Percentiles rank a stretch among this genome's conserved stretches.
Conservation (phyloP, 2,888 invertebrate species). For the Corythucha ciliata region DNA sequence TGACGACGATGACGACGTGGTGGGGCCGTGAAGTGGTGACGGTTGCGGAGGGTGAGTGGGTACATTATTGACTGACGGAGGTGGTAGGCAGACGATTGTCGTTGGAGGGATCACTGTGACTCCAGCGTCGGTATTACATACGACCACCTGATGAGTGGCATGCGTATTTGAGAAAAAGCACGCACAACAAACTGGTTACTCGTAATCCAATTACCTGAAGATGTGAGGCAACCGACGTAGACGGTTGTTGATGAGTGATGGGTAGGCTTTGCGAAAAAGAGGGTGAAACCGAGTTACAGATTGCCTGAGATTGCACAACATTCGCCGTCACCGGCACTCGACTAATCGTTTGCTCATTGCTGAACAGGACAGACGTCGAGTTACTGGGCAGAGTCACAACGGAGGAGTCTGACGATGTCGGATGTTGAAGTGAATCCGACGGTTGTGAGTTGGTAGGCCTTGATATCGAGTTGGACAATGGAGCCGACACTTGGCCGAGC, state of each 20-base stretch:
- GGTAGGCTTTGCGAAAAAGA: too few relatives aligned
- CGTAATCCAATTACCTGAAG: neutral
- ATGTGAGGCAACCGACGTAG: too few relatives aligned
- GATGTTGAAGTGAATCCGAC: neutral
- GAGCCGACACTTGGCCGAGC: too few relatives aligned
- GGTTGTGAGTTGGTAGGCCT: neutral
- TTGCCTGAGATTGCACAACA: too few relatives aligned
- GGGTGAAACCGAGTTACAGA: too few relatives aligned
- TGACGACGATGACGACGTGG: constrained; percentile 42
- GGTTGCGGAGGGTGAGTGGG: constrained; percentile 13
- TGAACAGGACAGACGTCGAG: too few relatives aligned
- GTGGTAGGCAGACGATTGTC: constrained; percentile 46
- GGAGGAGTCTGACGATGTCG: neutral
- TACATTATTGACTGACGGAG: constrained; percentile 21
- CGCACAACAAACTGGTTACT: neutral
- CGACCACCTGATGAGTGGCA: constrained; percentile 13
- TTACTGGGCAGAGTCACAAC: too few relatives aligned
- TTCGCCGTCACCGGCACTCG: too few relatives aligned
- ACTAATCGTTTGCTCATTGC: too few relatives aligned
- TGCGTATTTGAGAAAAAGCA: neutral
- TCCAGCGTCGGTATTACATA: constrained; percentile 15
- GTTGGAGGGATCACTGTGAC: constrained; percentile 46
- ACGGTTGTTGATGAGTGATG: too few relatives aligned
- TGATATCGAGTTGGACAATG: neutral
- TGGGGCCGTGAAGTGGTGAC: constrained; percentile 27